Percentiles rank a stretch among this genome's conserved stretches.
Conservation (phyloP, 2,113 vertebrate species). For the Pheucticus melanocephalus region DNA sequence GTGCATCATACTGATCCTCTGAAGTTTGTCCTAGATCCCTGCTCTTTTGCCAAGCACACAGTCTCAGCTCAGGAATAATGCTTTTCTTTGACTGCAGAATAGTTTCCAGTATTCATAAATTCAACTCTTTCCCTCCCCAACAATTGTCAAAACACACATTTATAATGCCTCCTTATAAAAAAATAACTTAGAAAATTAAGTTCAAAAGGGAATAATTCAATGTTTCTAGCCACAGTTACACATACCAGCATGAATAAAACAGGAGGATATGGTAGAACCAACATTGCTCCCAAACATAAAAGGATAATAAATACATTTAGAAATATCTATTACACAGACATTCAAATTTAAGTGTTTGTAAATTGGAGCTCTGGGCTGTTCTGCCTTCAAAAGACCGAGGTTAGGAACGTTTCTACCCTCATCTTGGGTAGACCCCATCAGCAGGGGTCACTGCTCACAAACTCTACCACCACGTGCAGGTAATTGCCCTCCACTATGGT, state of each 20-base stretch:
- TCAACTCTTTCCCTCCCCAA: background rate
- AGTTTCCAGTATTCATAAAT: background rate
- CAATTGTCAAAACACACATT: background rate
- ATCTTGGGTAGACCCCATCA: background rate
- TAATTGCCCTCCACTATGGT: background rate
- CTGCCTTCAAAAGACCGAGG: background rate
- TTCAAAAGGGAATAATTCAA: background rate
- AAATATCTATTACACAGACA: background rate
- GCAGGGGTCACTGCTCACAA: background rate
- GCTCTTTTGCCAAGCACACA: background rate
- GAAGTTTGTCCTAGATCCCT: background rate
- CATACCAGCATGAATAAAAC: background rate
- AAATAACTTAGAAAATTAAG: background rate
- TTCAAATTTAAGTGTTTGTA: background rate
- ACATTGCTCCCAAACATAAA: background rate
- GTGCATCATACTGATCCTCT: background rate
- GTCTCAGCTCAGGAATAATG: background rate
- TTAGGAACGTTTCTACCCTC: background rate
- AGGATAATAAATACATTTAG: background rate
- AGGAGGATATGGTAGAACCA: background rate
- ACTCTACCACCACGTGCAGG: background rate
- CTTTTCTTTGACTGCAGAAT: background rate
- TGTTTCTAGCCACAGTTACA: background rate
- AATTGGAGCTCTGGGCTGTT: background rate
- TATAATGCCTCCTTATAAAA: background rate